Evolutionary conservation across 2,888 invertebrate genomes (phyloP), one percentile per base, ranked within the genome.

Genomic region (Eurois occulta): DNA sequence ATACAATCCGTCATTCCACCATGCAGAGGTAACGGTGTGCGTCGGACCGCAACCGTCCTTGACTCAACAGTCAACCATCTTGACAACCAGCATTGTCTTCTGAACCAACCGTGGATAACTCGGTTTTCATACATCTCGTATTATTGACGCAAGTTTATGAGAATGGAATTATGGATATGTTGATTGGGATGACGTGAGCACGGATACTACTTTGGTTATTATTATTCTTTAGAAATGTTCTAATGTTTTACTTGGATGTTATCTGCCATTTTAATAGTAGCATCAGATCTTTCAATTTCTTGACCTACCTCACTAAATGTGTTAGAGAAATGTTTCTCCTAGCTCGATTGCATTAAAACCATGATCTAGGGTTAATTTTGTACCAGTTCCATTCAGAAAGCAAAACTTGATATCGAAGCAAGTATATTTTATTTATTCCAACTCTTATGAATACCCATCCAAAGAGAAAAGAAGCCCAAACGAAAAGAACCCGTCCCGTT

Each of bases 11-110:
- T 38, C 68, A 13, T 65, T 70, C 55, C 75, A 85, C 85, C 89
- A 89, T 88, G 78, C 70, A 75, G 64, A 86, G 66, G 38, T 81
- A 84, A 60, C 80, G 84, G 71, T 87, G 90, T 86, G 89, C 88
- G 86, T 46, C 90, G 85, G 71, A 87, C 85, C 91, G 90, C 65
- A 80, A 83, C 88, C 46, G 72, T 83, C 89, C 89, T 90, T 90
- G 90, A 84, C 86, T 72, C n/a, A 11, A 35, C 43, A 35, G 24
- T 28, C 21, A 62, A 60, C 70, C 83, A 80, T 86, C 87, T 88
- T 82, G 64, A 72, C 60, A 62, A 43, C 69, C 72, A 73, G 46
- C 81, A 80, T 86, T 81, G 89, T 88, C 88, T 87, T 85, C 60
- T 28, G 60, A 67, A 66, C 41, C 21, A 68, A 77, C 62, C 85